A percentile compares a stretch with the other conserved stretches of the same genome.
phyloP scores from a whole-genome alignment of 2,113 vertebrate species.

The Mirza zaza region DNA sequence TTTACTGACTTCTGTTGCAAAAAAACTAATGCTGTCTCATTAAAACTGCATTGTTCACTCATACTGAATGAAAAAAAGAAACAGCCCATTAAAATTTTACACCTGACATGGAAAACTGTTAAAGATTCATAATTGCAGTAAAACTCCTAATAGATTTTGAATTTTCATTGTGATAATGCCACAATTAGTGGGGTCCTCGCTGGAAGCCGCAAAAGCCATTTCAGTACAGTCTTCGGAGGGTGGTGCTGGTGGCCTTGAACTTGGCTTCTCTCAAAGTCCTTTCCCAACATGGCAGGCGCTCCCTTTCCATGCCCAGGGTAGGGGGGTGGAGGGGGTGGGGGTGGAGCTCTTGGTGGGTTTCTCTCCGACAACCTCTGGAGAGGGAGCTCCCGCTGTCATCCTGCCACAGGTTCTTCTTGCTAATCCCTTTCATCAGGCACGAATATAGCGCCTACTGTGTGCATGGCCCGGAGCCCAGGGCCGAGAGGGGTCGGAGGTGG shows the following conservation, averaged over 20 bases:
- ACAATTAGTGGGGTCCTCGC: not conserved
- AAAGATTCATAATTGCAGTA: conserved; percentile 79
- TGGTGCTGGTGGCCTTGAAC: not conserved
- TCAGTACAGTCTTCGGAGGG: not conserved
- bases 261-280: not conserved
- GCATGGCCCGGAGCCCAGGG: not conserved
- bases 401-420: not conserved
- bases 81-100: conserved; percentile 72
- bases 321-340: not conserved
- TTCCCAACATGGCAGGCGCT: not conserved
- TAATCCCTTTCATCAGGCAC: not conserved
- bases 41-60: conserved; percentile 62
- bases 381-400: not conserved
- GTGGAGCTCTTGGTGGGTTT: not conserved
- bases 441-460: not conserved
- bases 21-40: conserved; percentile 68
- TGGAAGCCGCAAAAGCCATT: not conserved
- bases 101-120: conserved; percentile 66
- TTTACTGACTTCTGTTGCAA: conserved; percentile 44
- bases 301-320: too few species aligned
- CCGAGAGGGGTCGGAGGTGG: not conserved
- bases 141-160: conserved; percentile 53
- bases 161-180: not conserved
- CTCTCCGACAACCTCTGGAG: not conserved
- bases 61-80: not conserved